phyloP scores from a whole-genome alignment of 2,113 vertebrate species.

The Podarcis muralis region DNA sequence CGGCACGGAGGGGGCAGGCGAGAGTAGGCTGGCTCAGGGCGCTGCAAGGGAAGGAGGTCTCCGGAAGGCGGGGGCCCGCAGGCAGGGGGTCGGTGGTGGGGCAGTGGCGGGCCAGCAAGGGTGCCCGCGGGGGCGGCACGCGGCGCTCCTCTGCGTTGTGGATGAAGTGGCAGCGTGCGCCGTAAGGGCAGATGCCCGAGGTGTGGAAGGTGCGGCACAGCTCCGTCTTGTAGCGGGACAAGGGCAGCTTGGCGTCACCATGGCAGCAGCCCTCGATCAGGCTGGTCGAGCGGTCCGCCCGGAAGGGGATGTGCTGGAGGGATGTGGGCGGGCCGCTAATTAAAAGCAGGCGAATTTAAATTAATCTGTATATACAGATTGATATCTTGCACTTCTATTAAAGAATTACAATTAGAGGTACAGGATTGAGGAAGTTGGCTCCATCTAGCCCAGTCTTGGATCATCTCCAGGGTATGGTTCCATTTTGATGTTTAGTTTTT shows the following conservation, averaged over 20 bases:
- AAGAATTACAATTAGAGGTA: too few relatives aligned
- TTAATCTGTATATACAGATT: too few relatives aligned
- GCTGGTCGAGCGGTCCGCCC: slow-evolving; percentile 80
- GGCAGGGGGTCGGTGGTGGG: slow-evolving; percentile 38
- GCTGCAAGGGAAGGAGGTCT: slow-evolving; percentile 67
- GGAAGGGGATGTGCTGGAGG: slow-evolving; percentile 76
- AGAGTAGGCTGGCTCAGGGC: slow-evolving; percentile 47
- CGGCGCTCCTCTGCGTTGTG: slow-evolving; percentile 83
- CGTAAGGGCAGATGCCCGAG: slow-evolving; percentile 89
- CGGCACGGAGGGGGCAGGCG: slow-evolving; percentile 18
- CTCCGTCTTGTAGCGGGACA: slow-evolving; percentile 89
- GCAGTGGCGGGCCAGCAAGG: slow-evolving; percentile 71
- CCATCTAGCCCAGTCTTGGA: too few relatives aligned
- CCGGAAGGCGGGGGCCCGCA: slow-evolving; percentile 65
- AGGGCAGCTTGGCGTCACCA: slow-evolving; percentile 1
- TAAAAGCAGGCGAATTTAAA: too few relatives aligned
- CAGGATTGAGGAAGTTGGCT: too few relatives aligned
- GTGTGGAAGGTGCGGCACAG: slow-evolving; percentile 91
- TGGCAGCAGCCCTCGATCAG: slow-evolving; percentile 73
- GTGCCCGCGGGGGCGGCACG: background rate
- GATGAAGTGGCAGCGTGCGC: slow-evolving; percentile 91
- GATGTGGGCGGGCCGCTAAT: slow-evolving; percentile 55
- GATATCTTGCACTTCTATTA: too few relatives aligned
- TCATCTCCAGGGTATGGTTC: too few relatives aligned
- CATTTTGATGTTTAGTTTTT: too few relatives aligned